phyloP scores from a whole-genome alignment of 2,888 invertebrate species.

The Netelia fuscicornis region DNA sequence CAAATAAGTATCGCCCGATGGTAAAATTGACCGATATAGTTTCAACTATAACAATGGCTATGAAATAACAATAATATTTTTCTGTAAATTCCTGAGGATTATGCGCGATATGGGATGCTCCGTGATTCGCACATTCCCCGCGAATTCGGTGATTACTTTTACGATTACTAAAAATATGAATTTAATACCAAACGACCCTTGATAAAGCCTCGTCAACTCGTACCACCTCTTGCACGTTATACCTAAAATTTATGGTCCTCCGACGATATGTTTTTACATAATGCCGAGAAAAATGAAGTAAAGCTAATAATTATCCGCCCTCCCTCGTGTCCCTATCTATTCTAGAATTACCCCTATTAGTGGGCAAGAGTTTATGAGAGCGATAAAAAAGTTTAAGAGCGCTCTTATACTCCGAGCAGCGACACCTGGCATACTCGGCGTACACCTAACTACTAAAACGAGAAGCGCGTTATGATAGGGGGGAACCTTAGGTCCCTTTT shows the following conservation, averaged over 20 bases:
- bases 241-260: constrained; percentile 27
- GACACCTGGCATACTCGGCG: constrained; percentile 36
- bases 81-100: too few species aligned
- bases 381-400: constrained; percentile 42
- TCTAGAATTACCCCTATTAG: constrained; percentile 44
- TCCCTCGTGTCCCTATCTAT: not conserved
- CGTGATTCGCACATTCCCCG: too few species aligned
- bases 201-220: not conserved
- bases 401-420: constrained; percentile 15
- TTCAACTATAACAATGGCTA: too few species aligned
- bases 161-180: not conserved
- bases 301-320: constrained; percentile 7
- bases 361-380: constrained; percentile 45
- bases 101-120: too few species aligned
- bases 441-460: constrained; percentile 29
- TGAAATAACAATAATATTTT: too few species aligned
- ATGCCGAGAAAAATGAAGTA: not conserved
- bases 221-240: not conserved
- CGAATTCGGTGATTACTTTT: too few species aligned
- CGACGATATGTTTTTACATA: constrained; percentile 12
- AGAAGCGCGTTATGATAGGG: constrained; percentile 26
- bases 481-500: constrained; percentile 14
- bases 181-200: not conserved
- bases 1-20: not conserved
- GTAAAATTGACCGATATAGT: not conserved